These are phyloP conservation scores for Cosmia pyralina DNA, from an alignment of 2,888 invertebrate genomes.

Conservation along the genomic window DNA sequence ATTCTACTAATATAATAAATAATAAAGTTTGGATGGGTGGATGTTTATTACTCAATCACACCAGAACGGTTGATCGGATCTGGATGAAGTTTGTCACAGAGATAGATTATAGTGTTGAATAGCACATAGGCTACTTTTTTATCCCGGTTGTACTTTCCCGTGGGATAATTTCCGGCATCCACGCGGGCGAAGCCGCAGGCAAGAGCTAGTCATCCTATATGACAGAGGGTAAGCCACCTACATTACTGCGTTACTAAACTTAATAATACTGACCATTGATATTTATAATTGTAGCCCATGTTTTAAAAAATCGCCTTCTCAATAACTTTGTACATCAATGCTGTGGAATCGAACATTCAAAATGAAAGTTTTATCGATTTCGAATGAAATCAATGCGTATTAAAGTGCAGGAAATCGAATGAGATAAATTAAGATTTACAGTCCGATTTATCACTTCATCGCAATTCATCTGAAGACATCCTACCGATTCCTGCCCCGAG, in stretches of 20 bases:
- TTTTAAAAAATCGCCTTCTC: neutral
- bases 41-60: too few relatives aligned
- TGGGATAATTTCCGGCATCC: too few relatives aligned
- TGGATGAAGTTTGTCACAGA: too few relatives aligned
- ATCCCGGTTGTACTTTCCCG: too few relatives aligned
- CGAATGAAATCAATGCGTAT: slow-evolving; percentile 1
- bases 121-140: too few relatives aligned
- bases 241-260: neutral
- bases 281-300: neutral
- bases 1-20: too few relatives aligned
- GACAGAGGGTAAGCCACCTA: too few relatives aligned
- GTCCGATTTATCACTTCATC: slow-evolving; percentile 18
- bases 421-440: slow-evolving; percentile 12
- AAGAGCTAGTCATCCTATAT: too few relatives aligned
- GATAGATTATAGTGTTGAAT: too few relatives aligned
- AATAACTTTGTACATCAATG: slow-evolving; percentile 4
- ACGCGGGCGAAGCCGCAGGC: too few relatives aligned
- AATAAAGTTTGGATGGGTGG: too few relatives aligned
- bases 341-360: slow-evolving; percentile 9
- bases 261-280: neutral
- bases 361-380: slow-evolving; percentile 25
- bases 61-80: too few relatives aligned
- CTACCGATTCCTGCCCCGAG: neutral
- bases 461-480: slow-evolving; percentile 14
- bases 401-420: slow-evolving; percentile 2